Conservation (phyloP, 2,888 invertebrate genomes). For the Drosophila picticornis region DNA sequence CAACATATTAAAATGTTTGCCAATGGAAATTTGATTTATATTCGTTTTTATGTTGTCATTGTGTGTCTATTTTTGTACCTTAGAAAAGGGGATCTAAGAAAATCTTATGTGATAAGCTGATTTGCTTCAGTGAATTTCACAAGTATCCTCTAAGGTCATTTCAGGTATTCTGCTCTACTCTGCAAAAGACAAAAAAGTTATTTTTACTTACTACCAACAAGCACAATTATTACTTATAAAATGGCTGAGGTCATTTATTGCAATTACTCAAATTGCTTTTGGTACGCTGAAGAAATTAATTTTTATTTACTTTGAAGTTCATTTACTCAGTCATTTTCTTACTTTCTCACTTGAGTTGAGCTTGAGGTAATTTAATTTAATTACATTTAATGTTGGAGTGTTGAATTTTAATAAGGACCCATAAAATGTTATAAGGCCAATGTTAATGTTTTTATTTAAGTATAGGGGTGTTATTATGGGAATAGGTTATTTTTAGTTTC, state of each 20-base stretch:
- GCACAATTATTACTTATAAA: not conserved
- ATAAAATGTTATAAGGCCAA: not conserved
- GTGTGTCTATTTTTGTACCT: slow-evolving; percentile 30
- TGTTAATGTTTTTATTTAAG: not conserved
- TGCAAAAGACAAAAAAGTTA: not conserved
- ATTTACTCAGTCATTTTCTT: not conserved
- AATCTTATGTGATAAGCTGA: slow-evolving; percentile 13
- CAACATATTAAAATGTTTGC: slow-evolving; percentile 8
- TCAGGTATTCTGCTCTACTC: not conserved
- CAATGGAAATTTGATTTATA: slow-evolving; percentile 26
- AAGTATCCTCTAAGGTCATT: slow-evolving; percentile 4
- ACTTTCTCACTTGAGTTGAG: not conserved
- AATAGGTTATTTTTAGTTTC: not conserved
- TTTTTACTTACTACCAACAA: not conserved
- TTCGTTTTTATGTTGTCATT: slow-evolving; percentile 21
- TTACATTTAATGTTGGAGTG: not conserved
- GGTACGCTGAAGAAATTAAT: not conserved
- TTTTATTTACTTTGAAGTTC: not conserved
- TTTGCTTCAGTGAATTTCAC: slow-evolving; percentile 28
- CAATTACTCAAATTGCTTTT: not conserved
- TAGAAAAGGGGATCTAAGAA: not conserved
- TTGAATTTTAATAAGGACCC: not conserved
- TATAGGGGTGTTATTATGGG: not conserved
- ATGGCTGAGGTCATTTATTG: not conserved
- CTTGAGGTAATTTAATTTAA: not conserved